Conservation (phyloP, 2,888 invertebrate genomes). For the Anorthoa munda region DNA sequence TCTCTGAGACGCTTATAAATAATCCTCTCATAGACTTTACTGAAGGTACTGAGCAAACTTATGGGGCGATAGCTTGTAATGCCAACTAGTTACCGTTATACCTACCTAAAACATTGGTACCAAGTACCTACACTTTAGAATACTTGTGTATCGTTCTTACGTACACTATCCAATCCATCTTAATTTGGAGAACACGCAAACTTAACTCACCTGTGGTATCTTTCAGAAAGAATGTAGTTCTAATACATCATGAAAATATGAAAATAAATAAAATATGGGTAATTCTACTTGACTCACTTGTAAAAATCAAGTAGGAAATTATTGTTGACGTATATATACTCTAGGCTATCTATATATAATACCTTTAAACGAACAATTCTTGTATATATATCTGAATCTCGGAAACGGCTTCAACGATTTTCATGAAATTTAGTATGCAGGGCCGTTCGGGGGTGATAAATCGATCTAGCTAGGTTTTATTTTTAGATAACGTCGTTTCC, state of each 20-base stretch:
- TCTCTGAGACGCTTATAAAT: too few species aligned
- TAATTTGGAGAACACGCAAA: constrained; percentile 39
- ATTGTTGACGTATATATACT: not conserved
- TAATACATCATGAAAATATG: constrained; percentile 38
- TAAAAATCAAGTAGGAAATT: not conserved
- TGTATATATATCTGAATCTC: too few species aligned
- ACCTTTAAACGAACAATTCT: too few species aligned
- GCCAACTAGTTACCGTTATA: not conserved
- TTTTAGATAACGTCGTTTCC: too few species aligned
- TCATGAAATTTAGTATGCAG: too few species aligned
- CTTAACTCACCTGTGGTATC: constrained; percentile 36
- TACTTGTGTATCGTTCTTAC: not conserved
- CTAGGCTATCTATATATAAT: too few species aligned
- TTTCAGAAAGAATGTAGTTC: constrained; percentile 30
- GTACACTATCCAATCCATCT: constrained; percentile 30
- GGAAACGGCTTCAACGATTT: too few species aligned
- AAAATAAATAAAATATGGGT: constrained; percentile 4
- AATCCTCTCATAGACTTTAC: too few species aligned
- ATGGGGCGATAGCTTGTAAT: too few species aligned
- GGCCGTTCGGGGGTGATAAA: too few species aligned
- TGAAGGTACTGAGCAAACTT: too few species aligned
- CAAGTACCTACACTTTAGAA: not conserved
- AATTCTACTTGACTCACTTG: constrained; percentile 8
- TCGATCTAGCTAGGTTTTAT: too few species aligned
- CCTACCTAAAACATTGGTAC: not conserved